Conservation (phyloP, 2,113 vertebrate genomes). For the Neolamprologus toae region DNA sequence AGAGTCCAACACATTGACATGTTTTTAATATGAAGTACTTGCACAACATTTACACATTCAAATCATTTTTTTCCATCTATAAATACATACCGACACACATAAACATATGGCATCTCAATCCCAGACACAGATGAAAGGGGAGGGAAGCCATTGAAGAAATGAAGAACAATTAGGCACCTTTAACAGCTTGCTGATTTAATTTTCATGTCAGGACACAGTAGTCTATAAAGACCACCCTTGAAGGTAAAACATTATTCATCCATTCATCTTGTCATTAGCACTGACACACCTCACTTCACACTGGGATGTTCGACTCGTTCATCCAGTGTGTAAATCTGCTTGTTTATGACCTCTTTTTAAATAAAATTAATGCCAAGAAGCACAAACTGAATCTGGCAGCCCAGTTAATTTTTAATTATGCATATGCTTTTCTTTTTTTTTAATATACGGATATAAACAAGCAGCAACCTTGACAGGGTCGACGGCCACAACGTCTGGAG, state of each 20-base stretch:
- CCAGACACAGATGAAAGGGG: neutral
- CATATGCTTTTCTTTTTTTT: neutral
- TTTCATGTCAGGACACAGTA: slow-evolving; percentile 23
- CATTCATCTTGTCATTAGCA: neutral
- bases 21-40: neutral
- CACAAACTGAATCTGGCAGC: neutral
- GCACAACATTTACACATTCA: neutral
- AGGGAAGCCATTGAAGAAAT: neutral
- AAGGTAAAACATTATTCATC: slow-evolving; percentile 22
- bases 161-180: slow-evolving; percentile 21
- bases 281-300: neutral
- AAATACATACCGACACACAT: neutral
- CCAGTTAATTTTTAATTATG: neutral
- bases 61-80: neutral
- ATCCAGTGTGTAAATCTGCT: neutral
- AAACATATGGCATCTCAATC: neutral
- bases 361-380: neutral
- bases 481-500: neutral
- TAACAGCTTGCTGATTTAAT: slow-evolving; percentile 21
- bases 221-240: slow-evolving; percentile 2
- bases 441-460: neutral
- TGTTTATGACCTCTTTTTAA: neutral
- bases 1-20: neutral
- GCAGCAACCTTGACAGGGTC: slow-evolving; percentile 32
- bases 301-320: neutral